Base-by-base conservation (phyloP, 1,140 invertebrate species). In the Riptortus pedestris region DNA sequence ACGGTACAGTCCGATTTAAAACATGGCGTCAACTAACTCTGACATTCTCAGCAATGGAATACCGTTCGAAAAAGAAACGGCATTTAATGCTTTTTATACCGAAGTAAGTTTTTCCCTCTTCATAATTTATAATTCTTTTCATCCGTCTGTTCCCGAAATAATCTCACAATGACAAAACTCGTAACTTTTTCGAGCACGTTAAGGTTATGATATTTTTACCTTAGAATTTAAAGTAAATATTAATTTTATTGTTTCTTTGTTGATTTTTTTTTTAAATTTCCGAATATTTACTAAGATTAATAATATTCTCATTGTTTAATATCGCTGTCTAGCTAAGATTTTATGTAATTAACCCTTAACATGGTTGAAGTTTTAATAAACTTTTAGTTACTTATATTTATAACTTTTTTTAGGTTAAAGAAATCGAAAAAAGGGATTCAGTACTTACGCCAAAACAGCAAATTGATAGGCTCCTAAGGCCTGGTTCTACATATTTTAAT, bases 401-500 rank as follows among this genome's bases (percentile, higher is more conserved):
- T 20, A 29, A 2, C 26, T 38, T 48, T 24, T 64, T 66, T 27
- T 67, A 96, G 90, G 90, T 97, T 2, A 97, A 97, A 79, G 87
- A 91, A 78, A 96, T 96, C 59, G 94, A 97, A 75, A 90, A 93
- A 74, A 78, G 88, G 66, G 92, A 95, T 76, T 86, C 90, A 0
- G 86, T 90, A 62, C 79, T 97, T 67, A 97, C 93, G 43, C 87
- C 93, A 20, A 89, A 90, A 75, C 91, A 96, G 79, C 94, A 98
- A 81, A 94, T 98, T 70, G 91, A 95, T 47, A 81, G 94, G 71
- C 78, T 98, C 65, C 79, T 96, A 26, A 80, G 92, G 68, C 91
- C 93, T 62, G 94, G 94, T 20, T 93, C 93, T 0, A 94, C 93
- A 9, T 98, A 97, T 78, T 90, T 95, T 73, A 97, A 97, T 80